Evolutionary conservation across 2,888 invertebrate species (phyloP).

Genomic region (Gastrophysa polygoni): DNA sequence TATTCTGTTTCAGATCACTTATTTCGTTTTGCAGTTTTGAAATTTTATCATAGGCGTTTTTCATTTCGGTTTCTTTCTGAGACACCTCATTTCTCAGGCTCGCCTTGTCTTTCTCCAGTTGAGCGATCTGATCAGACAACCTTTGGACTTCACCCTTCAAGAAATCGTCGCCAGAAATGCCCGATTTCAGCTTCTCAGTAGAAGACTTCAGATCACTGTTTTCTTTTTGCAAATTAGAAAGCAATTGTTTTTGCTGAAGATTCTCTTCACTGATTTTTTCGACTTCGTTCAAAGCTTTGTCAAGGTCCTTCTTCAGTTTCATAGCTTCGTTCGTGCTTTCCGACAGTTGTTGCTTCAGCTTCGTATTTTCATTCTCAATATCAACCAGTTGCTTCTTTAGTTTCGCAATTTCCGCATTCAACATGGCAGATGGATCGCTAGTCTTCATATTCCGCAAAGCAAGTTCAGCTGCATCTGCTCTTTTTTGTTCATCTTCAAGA

Average conservation of each 20-base stretch:
- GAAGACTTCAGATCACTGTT: constrained; percentile 26
- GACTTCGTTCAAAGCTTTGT: constrained; percentile 21
- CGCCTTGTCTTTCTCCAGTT: constrained; percentile 31
- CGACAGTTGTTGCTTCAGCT: constrained; percentile 27
- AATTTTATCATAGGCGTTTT: constrained; percentile 32
- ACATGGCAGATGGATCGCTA: constrained; percentile 38
- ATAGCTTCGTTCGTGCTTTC: constrained; percentile 26
- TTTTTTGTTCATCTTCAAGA: constrained; percentile 41
- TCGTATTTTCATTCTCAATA: constrained; percentile 35
- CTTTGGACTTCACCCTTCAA: constrained; percentile 33
- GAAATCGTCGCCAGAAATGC: constrained; percentile 8
- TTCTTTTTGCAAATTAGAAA: constrained; percentile 31
- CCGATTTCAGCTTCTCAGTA: constrained; percentile 26
- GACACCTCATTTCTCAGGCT: constrained; percentile 29
- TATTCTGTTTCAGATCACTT: constrained; percentile 30
- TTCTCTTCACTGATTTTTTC: constrained; percentile 24
- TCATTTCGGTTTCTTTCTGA: constrained; percentile 28
- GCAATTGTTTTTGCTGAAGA: constrained; percentile 18
- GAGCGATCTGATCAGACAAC: constrained; percentile 21
- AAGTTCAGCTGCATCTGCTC: constrained; percentile 41
- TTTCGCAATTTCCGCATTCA: constrained; percentile 39
- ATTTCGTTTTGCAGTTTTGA: constrained; percentile 33
- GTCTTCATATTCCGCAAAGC: constrained; percentile 38
- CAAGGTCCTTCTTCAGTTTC: constrained; percentile 30
- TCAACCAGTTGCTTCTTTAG: constrained; percentile 32